A percentile compares a stretch with the other conserved stretches of the same genome.
These are phyloP conservation scores for Trichomycterus rosablanca DNA, from an alignment of 2,113 vertebrate genomes.

Conservation along the genomic window DNA sequence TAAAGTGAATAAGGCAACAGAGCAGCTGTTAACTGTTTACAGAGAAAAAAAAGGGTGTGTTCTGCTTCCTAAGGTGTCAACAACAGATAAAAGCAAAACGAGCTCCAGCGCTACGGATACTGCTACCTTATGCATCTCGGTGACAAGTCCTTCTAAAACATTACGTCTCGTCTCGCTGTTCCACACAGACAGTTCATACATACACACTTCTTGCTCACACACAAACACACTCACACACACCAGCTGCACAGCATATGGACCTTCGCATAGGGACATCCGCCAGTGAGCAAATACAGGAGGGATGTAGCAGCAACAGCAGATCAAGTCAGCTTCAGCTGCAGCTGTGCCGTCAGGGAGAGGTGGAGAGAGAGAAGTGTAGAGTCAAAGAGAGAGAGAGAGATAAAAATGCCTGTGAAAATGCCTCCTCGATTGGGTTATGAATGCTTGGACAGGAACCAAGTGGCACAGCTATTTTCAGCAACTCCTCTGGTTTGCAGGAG, in stretches of 20 bases:
- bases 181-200: slow-evolving; percentile 25
- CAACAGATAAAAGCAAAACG: not conserved
- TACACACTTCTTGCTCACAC: slow-evolving; percentile 19
- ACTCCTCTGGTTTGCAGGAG: slow-evolving; percentile 55
- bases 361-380: not conserved
- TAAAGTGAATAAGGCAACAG: not conserved
- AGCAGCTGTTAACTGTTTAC: slow-evolving; percentile 18
- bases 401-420: slow-evolving; percentile 30
- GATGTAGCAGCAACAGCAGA: slow-evolving; percentile 46
- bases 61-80: not conserved
- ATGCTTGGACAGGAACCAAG: slow-evolving; percentile 64
- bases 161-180: slow-evolving; percentile 23
- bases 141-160: slow-evolving; percentile 29
- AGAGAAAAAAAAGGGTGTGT: not conserved
- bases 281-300: slow-evolving; percentile 17
- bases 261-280: slow-evolving; percentile 41
- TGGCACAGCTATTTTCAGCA: slow-evolving; percentile 63
- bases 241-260: slow-evolving; percentile 46
- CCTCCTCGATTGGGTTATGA: slow-evolving; percentile 55
- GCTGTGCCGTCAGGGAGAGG: slow-evolving; percentile 18
- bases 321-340: slow-evolving; percentile 30
- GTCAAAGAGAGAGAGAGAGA: slow-evolving; percentile 7
- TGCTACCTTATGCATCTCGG: slow-evolving; percentile 17
- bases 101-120: not conserved
- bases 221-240: slow-evolving; percentile 32